Evolutionary conservation across 2,797 vertebrate species (phyloP).

Genomic region (Sebastes itinus): DNA sequence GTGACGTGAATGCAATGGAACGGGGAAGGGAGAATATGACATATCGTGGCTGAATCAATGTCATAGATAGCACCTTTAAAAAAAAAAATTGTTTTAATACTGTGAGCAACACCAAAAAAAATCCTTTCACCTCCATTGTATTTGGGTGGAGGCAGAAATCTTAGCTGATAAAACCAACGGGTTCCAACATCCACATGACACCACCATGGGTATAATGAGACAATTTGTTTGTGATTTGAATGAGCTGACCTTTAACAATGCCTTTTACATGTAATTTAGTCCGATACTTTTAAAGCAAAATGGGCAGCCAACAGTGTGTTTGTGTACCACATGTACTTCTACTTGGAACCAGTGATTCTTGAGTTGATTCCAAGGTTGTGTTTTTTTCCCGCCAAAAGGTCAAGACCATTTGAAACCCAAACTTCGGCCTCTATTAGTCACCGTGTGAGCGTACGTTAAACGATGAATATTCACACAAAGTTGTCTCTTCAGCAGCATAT

Average conservation of each 20-base stretch:
- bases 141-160: not conserved
- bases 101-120: not conserved
- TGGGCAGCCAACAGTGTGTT: not conserved
- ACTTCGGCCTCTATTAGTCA: not conserved
- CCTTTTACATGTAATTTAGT: not conserved
- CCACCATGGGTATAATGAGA: not conserved
- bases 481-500: constrained; percentile 1
- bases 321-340: not conserved
- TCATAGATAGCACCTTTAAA: not conserved
- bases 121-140: not conserved
- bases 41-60: not conserved
- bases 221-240: not conserved
- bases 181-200: not conserved
- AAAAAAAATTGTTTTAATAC: too few species aligned
- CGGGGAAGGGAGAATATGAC: not conserved
- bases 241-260: not conserved
- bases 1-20: not conserved
- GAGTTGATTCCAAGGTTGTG: not conserved
- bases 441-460: not conserved
- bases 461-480: constrained; percentile 24
- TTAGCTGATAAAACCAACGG: not conserved
- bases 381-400: not conserved
- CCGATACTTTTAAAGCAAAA: not conserved
- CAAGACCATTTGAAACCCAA: constrained; percentile 21
- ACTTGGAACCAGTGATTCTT: not conserved